Conservation (phyloP, 2,113 vertebrate species). For the Lagopus leucura region DNA sequence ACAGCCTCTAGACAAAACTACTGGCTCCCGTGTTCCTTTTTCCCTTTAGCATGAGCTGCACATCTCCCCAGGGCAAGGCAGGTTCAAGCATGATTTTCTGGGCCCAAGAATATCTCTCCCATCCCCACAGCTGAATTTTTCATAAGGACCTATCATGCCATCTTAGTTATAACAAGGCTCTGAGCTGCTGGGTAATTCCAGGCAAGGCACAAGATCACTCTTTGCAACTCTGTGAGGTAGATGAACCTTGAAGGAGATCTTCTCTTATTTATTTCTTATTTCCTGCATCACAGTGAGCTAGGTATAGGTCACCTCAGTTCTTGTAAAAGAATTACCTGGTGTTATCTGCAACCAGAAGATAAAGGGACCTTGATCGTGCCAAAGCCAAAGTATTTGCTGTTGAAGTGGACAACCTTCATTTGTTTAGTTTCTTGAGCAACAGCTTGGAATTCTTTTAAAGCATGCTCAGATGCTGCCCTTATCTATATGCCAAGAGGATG, state of each 20-base stretch:
- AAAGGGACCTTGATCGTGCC: neutral
- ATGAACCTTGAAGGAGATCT: neutral
- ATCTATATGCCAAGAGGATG: neutral
- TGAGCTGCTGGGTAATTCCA: accelerated
- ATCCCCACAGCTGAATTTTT: neutral
- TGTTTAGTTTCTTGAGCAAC: neutral
- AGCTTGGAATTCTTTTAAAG: neutral
- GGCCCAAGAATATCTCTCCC: neutral
- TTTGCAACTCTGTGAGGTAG: neutral
- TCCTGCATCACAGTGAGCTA: neutral
- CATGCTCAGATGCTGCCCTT: neutral
- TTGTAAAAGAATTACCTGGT: neutral
- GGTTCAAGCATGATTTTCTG: neutral
- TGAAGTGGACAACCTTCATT: neutral
- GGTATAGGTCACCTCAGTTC: neutral
- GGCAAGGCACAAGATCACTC: neutral
- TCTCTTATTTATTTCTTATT: neutral
- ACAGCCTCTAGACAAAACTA: neutral
- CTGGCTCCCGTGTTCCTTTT: neutral
- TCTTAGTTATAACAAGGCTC: neutral
- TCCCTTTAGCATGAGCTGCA: neutral
- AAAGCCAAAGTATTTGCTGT: neutral
- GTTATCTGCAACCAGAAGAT: neutral
- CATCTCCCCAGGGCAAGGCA: accelerated
- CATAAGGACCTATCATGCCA: neutral